Evolutionary conservation across 2,888 invertebrate species (phyloP), one percentile per base, ranked within the genome.

Genomic region (Nephrotoma flavescens): DNA sequence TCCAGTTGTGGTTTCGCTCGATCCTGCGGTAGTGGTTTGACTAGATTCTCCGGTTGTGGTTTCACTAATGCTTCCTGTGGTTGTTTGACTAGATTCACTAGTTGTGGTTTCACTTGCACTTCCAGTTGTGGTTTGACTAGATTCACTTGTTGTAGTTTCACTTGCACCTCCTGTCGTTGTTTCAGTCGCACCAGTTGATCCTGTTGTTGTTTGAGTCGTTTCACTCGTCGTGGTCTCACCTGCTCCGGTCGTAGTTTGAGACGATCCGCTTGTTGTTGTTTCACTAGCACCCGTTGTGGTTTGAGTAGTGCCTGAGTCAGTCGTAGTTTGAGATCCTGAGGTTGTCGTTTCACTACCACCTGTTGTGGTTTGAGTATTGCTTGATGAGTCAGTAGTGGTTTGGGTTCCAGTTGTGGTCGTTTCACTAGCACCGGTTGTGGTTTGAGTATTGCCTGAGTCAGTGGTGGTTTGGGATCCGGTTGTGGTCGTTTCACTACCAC

Each of bases 131-230:
- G 41, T 41, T 57, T 87, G 86, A 71, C 83, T 44, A 71, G 52
- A 9, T 41, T 41, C 52, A 47, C 87, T 86, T 41, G 86, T 83
- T 15, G 71, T 42, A 11, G 87, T 45, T 41, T 31, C 85, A 87
- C 89, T 88, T 86, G 90, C 89, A 0, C 90, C 87, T 0, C 90
- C 88, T 57, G 89, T 87, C 42, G 88, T 83, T 83, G 83, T 83
- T n/a, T 42, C 41, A 31, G 31, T 31, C 2, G 31, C 31, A 31
- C 31, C 31, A 3, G 31, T 31, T 11, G 86, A 44, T 57, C 88
- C 88, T 9, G 86, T 86, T 9, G 87, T 87, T 5, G 88, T 84
- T 87, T 87, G 87, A 12, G 42, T 86, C 9, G 57, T 71, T 11
- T 71, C 86, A 31, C 83, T 19, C 41, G 86, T 85, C 12, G 84